phyloP scores from a whole-genome alignment of 2,888 invertebrate genomes.

The Ophion ventricosus region DNA sequence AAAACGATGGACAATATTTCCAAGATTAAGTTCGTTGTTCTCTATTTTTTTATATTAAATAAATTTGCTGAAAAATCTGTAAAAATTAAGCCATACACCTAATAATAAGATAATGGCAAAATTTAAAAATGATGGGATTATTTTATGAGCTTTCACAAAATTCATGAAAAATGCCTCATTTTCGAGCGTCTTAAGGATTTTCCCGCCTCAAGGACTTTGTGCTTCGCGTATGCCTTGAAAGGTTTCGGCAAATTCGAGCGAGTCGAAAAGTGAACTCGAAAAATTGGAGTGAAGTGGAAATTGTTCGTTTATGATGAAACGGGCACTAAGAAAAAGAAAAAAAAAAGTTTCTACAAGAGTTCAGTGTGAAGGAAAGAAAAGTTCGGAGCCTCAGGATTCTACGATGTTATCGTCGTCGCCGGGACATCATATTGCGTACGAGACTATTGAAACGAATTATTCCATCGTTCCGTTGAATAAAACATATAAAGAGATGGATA shows the following conservation, averaged over 20 bases:
- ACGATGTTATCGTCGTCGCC: neutral
- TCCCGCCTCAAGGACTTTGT: too few relatives aligned
- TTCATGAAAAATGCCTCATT: too few relatives aligned
- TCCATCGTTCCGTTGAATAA: conserved; percentile 26
- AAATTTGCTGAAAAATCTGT: too few relatives aligned
- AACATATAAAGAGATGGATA: conserved; percentile 24
- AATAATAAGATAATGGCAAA: too few relatives aligned
- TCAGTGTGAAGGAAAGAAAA: neutral
- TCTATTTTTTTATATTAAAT: too few relatives aligned
- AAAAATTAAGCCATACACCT: too few relatives aligned
- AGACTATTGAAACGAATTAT: conserved; percentile 35
- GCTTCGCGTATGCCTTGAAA: neutral
- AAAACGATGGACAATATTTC: too few relatives aligned
- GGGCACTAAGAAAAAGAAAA: neutral
- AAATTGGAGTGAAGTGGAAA: neutral
- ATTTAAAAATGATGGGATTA: too few relatives aligned
- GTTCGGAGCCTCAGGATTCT: neutral
- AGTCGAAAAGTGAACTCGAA: neutral
- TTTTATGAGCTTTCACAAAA: too few relatives aligned
- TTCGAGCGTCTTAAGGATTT: too few relatives aligned
- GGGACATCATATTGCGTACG: neutral
- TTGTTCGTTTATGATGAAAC: neutral
- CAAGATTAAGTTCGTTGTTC: too few relatives aligned
- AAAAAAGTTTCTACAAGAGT: neutral
- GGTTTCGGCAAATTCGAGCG: neutral